Evolutionary conservation across 2,797 vertebrate genomes (phyloP).

Genomic region (Champsocephalus gunnari): DNA sequence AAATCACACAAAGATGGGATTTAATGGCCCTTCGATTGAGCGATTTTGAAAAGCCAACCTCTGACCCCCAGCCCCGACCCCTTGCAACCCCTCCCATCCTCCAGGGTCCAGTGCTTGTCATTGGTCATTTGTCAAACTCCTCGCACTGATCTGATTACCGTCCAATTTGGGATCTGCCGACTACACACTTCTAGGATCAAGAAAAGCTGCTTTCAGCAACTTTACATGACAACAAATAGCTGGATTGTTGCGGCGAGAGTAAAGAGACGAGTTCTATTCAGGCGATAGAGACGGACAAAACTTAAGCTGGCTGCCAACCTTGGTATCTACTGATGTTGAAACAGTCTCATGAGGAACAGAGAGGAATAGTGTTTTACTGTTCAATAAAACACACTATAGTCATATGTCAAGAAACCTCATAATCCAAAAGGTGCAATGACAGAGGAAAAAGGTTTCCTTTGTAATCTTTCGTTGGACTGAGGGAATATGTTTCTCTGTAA

Average conservation of each 20-base stretch:
- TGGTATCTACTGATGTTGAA: neutral
- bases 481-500: neutral
- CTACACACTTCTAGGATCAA: constrained; percentile 76
- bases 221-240: constrained; percentile 78
- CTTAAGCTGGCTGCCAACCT: constrained; percentile 16
- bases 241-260: constrained; percentile 53
- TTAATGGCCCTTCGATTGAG: constrained; percentile 85
- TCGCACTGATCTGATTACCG: constrained; percentile 81
- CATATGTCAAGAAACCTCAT: neutral
- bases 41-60: constrained; percentile 80
- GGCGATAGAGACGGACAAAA: constrained; percentile 30
- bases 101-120: constrained; percentile 75
- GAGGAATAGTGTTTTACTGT: neutral
- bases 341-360: constrained; percentile 5
- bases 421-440: too few relatives aligned
- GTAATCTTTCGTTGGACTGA: too few relatives aligned
- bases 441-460: too few relatives aligned
- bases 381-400: neutral
- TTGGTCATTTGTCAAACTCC: constrained; percentile 83
- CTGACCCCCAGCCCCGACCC: constrained; percentile 77
- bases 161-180: constrained; percentile 78
- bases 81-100: constrained; percentile 66
- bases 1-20: constrained; percentile 80
- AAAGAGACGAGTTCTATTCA: constrained; percentile 49
- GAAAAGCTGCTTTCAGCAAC: constrained; percentile 73